Evolutionary conservation across 2,113 vertebrate species (phyloP).

Genomic region (Glareola pratincola): DNA sequence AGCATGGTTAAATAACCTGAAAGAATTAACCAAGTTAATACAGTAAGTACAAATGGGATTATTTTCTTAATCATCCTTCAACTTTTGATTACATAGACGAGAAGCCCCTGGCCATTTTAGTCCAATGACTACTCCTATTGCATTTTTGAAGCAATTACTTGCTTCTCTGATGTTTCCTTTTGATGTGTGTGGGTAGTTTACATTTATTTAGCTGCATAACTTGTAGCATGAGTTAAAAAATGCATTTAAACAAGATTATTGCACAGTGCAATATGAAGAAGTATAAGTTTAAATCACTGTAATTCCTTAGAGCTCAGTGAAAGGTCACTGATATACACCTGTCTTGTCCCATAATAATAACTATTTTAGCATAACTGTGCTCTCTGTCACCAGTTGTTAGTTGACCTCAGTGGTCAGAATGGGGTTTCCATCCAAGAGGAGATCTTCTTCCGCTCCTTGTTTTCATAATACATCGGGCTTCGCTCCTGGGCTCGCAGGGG

Average conservation of each 20-base stretch:
- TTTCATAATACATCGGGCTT: background rate
- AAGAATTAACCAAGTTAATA: background rate
- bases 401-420: background rate
- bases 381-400: background rate
- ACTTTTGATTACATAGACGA: background rate
- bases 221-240: background rate
- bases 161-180: background rate
- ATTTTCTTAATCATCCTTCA: background rate
- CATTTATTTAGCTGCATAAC: background rate
- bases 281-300: background rate
- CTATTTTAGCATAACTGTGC: background rate
- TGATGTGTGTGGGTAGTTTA: background rate
- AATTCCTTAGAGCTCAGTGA: background rate
- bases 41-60: background rate
- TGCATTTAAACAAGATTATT: background rate
- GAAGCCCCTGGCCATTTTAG: background rate
- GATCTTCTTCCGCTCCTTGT: background rate
- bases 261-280: background rate
- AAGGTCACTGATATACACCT: background rate
- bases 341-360: background rate
- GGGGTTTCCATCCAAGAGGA: background rate
- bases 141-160: background rate
- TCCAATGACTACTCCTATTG: background rate
- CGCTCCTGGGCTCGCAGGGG: background rate
- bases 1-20: constrained; percentile 26